Evolutionary conservation across 2,797 vertebrate species (phyloP).

Genomic region (Hyperoplus immaculatus): DNA sequence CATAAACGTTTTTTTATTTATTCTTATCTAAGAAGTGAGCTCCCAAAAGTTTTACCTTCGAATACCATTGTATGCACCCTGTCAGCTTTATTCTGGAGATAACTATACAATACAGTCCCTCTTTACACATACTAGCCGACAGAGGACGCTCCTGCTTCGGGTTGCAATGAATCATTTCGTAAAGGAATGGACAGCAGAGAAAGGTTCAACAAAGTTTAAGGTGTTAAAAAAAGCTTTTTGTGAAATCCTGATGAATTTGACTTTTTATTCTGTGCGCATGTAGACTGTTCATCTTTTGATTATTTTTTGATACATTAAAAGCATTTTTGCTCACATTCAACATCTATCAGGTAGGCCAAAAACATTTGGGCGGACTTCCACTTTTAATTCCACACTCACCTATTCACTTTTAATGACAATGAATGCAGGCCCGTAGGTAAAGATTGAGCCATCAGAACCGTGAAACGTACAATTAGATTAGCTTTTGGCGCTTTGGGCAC

Average conservation of each 20-base stretch:
- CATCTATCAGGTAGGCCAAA: background rate
- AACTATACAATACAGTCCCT: background rate
- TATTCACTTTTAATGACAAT: constrained; percentile 16
- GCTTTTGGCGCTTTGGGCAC: constrained; percentile 66
- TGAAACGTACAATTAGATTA: constrained; percentile 61
- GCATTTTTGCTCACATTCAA: background rate
- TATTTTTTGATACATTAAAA: background rate
- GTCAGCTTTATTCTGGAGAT: background rate
- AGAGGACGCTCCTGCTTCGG: constrained; percentile 69
- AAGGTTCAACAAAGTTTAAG: background rate
- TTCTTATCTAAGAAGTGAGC: background rate
- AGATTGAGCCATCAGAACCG: constrained; percentile 14
- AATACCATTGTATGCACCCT: background rate
- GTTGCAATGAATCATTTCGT: background rate
- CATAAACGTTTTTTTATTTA: background rate
- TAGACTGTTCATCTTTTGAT: background rate
- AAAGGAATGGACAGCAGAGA: background rate
- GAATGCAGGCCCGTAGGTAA: background rate
- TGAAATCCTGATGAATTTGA: background rate
- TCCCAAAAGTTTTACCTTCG: no score
- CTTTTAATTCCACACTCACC: background rate
- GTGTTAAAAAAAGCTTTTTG: background rate
- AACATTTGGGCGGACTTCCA: background rate
- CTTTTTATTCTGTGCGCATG: no score
- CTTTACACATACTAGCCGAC: constrained; percentile 32